These are phyloP conservation scores for Drosophila flavopinicola DNA, from an alignment of 2,888 invertebrate species.

Conservation along the genomic window DNA sequence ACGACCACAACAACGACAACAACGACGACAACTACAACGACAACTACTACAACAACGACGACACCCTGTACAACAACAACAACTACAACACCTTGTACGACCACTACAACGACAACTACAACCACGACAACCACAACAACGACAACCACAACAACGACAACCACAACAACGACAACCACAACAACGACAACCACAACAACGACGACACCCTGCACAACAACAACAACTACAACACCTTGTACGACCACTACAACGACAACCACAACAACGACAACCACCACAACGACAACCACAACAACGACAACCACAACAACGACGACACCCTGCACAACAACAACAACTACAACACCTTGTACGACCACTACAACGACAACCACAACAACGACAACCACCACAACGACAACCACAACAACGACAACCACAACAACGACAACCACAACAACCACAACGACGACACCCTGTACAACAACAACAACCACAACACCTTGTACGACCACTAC, in stretches of 20 bases:
- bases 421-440: slow-evolving; percentile 1
- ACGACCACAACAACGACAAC: neutral
- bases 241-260: neutral
- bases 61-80: neutral
- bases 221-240: slow-evolving; percentile 7
- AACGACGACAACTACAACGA: neutral
- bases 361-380: neutral
- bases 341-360: neutral
- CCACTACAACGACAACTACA: neutral
- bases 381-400: neutral
- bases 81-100: neutral
- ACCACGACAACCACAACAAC: neutral
- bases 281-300: slow-evolving; percentile 1
- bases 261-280: neutral
- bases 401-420: neutral
- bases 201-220: neutral
- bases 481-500: neutral
- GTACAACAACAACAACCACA: neutral
- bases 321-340: neutral
- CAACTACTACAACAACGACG: neutral
- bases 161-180: neutral
- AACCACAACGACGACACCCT: neutral
- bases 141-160: slow-evolving; percentile 2
- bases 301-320: slow-evolving; percentile 8
- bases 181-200: neutral